Evolutionary conservation across 2,113 vertebrate genomes (phyloP), one percentile per base, ranked within the genome.

Genomic region (Cephalopterus ornatus): DNA sequence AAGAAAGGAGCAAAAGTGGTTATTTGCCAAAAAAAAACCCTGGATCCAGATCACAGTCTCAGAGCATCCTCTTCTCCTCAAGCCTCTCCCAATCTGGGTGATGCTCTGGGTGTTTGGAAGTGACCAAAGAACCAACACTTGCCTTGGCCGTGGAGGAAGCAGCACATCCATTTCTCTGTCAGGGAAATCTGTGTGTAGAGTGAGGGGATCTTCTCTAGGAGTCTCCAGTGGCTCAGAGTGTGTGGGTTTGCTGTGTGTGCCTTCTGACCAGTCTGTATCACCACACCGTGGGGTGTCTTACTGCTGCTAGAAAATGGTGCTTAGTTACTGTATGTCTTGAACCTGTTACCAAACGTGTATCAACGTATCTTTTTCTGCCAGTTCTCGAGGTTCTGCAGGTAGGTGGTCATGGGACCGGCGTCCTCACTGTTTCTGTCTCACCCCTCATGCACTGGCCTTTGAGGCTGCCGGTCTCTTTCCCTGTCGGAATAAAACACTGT

Each of bases 201-300:
- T 2, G 56, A 84, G 85, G 75, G 67, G 83, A 14, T 75, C 49
- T 61, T 74, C 61, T 65, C 76, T 70, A 67, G 1, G 17, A 95
- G 42, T 76, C 76, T 71, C 74, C 19, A 78, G 83, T 83, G 39
- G 12, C 83, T 77, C 85, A 63, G 95, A 91, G 93, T 97, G 95
- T 84, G 88, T 96, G 96, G 89, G 84, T 93, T 97, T 96, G 93
- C 96, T 96, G 86, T 93, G 95, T 95, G 95, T 95, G 92, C 89
- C 93, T 85, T 62, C 87, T 83, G 87, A 86, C 59, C 96, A 93
- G 94, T 93, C 72, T 88, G 95, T 96, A 97, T 97, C 97, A 97
- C 95, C 97, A 97, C 97, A 97, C 96, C 96, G 78, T 96, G 96
- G 95, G 85, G 95, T 96, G 96, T 97, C 96, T 97, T 97, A 97